Conservation (phyloP, 2,113 vertebrate species). For the Saiga tatarica region DNA sequence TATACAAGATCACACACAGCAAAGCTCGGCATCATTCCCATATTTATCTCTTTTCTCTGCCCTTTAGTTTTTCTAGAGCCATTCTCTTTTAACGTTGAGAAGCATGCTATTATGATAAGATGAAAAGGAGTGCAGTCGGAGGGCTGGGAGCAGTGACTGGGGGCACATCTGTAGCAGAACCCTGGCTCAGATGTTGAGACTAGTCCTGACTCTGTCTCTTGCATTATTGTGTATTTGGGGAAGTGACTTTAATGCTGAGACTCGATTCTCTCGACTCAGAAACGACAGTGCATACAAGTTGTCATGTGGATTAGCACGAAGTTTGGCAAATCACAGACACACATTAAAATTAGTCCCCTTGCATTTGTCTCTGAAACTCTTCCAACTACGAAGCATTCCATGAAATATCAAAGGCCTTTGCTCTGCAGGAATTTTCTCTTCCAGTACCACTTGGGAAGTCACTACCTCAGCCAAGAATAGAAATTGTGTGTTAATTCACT, state of each 20-base stretch:
- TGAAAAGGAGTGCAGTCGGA: background rate
- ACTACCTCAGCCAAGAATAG: background rate
- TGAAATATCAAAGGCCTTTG: background rate
- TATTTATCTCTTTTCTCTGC: background rate
- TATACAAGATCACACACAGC: background rate
- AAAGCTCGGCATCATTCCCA: background rate
- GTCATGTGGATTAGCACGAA: background rate
- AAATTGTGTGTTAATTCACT: background rate
- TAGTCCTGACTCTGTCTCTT: background rate
- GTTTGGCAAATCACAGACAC: background rate
- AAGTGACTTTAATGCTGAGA: background rate
- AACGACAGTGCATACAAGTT: background rate
- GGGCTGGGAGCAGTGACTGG: no score
- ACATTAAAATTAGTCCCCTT: background rate
- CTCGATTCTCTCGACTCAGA: background rate
- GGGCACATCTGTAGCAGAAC: background rate
- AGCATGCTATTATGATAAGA: background rate
- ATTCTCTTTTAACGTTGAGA: background rate
- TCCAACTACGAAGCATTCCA: background rate
- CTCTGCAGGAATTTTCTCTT: background rate
- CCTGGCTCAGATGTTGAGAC: background rate
- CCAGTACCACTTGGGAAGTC: background rate
- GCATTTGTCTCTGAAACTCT: background rate
- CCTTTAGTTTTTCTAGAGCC: background rate
- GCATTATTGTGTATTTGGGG: background rate